phyloP scores from a whole-genome alignment of 1,140 invertebrate species.

The Aricia agestis region DNA sequence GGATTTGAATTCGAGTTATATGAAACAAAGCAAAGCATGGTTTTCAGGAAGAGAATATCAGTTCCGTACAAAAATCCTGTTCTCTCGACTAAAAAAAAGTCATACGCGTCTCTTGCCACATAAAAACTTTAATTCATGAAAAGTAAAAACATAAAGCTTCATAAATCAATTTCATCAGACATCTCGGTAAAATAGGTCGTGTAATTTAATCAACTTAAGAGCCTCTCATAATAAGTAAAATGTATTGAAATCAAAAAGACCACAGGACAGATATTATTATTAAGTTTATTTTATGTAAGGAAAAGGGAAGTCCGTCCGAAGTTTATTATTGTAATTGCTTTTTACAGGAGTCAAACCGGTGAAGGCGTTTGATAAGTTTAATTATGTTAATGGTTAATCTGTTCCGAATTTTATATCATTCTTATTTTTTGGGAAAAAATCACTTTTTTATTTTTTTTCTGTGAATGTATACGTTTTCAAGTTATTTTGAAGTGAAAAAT shows the following conservation, averaged over 20 bases:
- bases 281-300: not conserved
- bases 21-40: too few species aligned
- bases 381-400: not conserved
- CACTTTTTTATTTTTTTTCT: too few species aligned
- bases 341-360: not conserved
- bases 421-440: too few species aligned
- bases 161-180: not conserved
- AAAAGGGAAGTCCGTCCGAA: not conserved
- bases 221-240: not conserved
- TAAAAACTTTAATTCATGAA: not conserved
- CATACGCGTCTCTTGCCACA: too few species aligned
- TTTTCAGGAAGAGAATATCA: too few species aligned
- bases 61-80: too few species aligned
- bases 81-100: too few species aligned
- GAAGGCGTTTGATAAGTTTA: not conserved
- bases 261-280: not conserved
- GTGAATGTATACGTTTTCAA: too few species aligned
- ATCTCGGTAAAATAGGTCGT: not conserved
- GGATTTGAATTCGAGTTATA: too few species aligned
- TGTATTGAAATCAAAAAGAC: not conserved
- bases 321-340: not conserved
- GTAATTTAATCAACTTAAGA: constrained; percentile 12
- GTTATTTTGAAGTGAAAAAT: too few species aligned
- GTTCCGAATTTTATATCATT: not conserved
- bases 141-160: not conserved